Percentiles rank a stretch among this genome's conserved stretches.
Conservation (phyloP, 2,797 vertebrate genomes). For the Denticeps clupeoides region DNA sequence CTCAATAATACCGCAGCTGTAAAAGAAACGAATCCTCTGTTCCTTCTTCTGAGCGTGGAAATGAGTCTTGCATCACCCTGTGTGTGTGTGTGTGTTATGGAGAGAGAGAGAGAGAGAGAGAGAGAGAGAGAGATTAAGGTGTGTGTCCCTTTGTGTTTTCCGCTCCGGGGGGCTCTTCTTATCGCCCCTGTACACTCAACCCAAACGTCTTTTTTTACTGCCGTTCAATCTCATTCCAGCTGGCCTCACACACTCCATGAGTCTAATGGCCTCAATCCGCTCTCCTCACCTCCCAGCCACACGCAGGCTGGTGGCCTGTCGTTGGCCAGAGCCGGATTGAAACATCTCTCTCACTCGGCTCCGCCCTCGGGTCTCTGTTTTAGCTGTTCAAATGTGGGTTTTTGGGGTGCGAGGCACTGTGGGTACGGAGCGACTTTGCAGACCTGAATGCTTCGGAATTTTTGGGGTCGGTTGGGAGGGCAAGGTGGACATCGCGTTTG, state of each 20-base stretch:
- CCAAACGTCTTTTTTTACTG: constrained; percentile 3
- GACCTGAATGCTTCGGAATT: too few species aligned
- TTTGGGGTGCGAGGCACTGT: too few species aligned
- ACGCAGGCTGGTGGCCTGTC: too few species aligned
- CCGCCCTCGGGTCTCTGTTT: too few species aligned
- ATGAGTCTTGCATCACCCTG: not conserved
- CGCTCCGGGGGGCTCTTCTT: not conserved
- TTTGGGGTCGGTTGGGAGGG: too few species aligned
- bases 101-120: too few species aligned
- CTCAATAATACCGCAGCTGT: constrained; percentile 51
- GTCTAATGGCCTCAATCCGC: constrained; percentile 1
- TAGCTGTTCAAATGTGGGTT: too few species aligned
- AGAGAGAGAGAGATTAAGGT: too few species aligned
- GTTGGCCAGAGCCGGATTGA: too few species aligned
- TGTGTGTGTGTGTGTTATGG: constrained; percentile 4
- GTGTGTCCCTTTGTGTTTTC: not conserved
- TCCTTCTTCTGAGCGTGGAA: not conserved
- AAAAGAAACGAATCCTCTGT: constrained; percentile 1
- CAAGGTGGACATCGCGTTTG: too few species aligned
- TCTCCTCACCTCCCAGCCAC: not conserved
- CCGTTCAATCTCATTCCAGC: constrained; percentile 1
- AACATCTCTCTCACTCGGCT: too few species aligned
- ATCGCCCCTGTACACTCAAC: constrained; percentile 4
- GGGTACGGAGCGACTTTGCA: too few species aligned
- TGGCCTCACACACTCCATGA: constrained; percentile 2